Conservation (phyloP, 2,113 vertebrate species). For the Ammodytes marinus region DNA sequence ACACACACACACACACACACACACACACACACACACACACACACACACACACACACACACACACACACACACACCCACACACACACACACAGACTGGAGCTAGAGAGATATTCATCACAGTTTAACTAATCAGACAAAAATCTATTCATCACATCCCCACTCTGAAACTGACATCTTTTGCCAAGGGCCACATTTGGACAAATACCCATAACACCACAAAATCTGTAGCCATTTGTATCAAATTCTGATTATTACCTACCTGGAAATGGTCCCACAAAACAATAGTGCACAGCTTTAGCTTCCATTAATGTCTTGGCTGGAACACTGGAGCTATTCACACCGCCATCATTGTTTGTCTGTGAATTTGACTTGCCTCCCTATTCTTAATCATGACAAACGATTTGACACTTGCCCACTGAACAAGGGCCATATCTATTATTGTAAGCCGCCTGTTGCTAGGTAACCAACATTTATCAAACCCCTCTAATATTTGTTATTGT, state of each 20-base stretch:
- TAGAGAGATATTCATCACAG: conserved; percentile 46
- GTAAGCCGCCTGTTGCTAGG: conserved; percentile 80
- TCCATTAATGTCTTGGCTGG: conserved; percentile 42
- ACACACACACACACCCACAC: conserved; percentile 11
- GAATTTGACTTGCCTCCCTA: conserved; percentile 66
- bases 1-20: neutral
- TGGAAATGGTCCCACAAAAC: conserved; percentile 42
- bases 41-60: conserved; percentile 2
- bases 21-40: neutral
- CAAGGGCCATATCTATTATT: conserved; percentile 65
- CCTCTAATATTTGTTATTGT: conserved; percentile 50
- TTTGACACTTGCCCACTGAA: conserved; percentile 66
- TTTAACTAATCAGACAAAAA: conserved; percentile 37
- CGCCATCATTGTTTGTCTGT: conserved; percentile 62
- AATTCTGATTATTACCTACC: conserved; percentile 48
- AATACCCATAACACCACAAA: conserved; percentile 35
- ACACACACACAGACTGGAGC: conserved; percentile 16
- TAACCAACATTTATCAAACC: conserved; percentile 72
- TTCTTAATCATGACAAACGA: conserved; percentile 77
- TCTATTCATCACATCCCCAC: conserved; percentile 44
- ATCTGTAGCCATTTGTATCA: conserved; percentile 38
- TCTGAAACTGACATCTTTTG: conserved; percentile 13
- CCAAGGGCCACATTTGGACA: conserved; percentile 28
- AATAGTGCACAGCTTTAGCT: conserved; percentile 33
- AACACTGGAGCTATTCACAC: conserved; percentile 57